Conservation (phyloP, 1,140 invertebrate genomes). For the Watersipora subatra region DNA sequence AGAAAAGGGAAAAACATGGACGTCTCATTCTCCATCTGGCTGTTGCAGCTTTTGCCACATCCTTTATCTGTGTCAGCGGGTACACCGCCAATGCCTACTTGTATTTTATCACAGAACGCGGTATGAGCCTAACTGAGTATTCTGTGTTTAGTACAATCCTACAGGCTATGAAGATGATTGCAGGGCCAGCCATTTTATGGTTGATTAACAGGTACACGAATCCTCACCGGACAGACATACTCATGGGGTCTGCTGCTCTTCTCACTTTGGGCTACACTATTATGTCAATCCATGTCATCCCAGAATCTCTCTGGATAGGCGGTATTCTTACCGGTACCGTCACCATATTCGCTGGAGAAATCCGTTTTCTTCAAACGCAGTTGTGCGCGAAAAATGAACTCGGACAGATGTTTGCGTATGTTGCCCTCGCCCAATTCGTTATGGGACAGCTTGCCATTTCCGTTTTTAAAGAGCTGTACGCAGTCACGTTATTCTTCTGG, state of each 20-base stretch:
- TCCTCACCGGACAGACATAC: not conserved
- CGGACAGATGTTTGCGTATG: not conserved
- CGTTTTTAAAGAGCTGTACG: not conserved
- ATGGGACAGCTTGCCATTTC: not conserved
- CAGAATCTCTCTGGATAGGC: not conserved
- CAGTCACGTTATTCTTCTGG: not conserved
- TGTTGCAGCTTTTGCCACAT: not conserved
- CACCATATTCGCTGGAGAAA: not conserved
- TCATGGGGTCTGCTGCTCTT: not conserved
- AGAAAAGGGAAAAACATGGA: not conserved
- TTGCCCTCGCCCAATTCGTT: not conserved
- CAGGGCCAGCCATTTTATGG: not conserved
- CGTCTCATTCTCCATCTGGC: not conserved
- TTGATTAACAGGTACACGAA: not conserved
- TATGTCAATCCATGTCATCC: not conserved
- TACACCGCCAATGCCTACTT: not conserved
- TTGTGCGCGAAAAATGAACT: not conserved
- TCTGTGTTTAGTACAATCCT: not conserved
- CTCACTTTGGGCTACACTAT: not conserved
- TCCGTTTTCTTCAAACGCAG: not conserved
- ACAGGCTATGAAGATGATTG: not conserved
- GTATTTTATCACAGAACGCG: not conserved
- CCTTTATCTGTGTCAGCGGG: not conserved
- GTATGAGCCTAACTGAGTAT: not conserved
- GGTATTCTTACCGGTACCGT: too few relatives aligned